Evolutionary conservation across 2,888 invertebrate genomes (phyloP).

Genomic region (Ormyrus nitidulus): DNA sequence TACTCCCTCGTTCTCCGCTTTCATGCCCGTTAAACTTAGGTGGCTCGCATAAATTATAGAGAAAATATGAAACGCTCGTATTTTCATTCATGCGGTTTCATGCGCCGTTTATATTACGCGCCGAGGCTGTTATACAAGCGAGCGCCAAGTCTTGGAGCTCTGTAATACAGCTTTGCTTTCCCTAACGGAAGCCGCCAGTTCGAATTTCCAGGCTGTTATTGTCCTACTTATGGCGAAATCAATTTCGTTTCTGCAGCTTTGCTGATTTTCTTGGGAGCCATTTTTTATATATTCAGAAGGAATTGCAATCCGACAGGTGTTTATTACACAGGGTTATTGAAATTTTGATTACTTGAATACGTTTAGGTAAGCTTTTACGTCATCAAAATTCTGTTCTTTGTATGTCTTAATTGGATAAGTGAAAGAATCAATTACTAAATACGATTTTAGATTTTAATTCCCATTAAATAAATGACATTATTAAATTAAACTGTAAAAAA

Average conservation of each 20-base stretch:
- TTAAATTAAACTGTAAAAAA: too few relatives aligned
- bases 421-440: too few relatives aligned
- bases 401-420: too few relatives aligned
- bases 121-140: neutral
- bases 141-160: neutral
- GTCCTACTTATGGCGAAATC: slow-evolving; percentile 6
- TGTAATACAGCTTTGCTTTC: neutral
- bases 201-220: slow-evolving; percentile 14
- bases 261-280: neutral
- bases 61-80: slow-evolving; percentile 45
- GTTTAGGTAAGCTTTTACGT: too few relatives aligned
- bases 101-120: slow-evolving; percentile 16
- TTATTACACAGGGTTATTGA: too few relatives aligned
- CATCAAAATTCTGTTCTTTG: too few relatives aligned
- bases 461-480: too few relatives aligned
- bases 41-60: slow-evolving; percentile 44
- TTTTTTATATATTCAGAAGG: neutral
- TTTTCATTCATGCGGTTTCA: slow-evolving; percentile 31
- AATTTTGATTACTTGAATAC: too few relatives aligned
- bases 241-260: neutral
- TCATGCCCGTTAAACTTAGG: slow-evolving; percentile 42
- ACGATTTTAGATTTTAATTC: too few relatives aligned
- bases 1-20: slow-evolving; percentile 49
- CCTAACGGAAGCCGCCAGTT: neutral
- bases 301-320: too few relatives aligned